Evolutionary conservation across 2,888 invertebrate species (phyloP), one percentile per base, ranked within the genome.

Genomic region (Scotopteryx bipunctaria): DNA sequence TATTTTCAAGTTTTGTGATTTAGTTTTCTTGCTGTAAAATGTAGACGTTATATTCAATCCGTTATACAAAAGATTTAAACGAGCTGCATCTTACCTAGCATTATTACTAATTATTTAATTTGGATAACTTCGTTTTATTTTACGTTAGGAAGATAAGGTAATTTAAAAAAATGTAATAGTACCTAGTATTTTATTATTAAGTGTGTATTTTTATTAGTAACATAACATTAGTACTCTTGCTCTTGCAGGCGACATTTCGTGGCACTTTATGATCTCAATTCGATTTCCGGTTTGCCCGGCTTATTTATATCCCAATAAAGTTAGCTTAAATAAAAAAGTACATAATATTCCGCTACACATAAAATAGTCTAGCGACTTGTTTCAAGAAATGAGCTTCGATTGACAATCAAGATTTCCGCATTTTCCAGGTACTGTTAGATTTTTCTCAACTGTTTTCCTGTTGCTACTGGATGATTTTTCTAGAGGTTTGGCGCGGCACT

Each of bases 401-500:
- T 48, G 44, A 37, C 32, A 36, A 46, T 43, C 32, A 23, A 33
- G 23, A 31, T 43, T 57, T 54, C 36, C 42, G 49, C 45, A 48
- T 49, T 49, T 37, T 43, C 36, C 37, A 46, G 43, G 13, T 44
- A 49, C 50, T 38, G 50, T 37, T 45, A 54, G 15, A 41, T 47
- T 59, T 59, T 56, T 56, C 56, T 43, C 37, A 55, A 37, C 35
- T 14, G 13, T 17, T 58, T 66, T 82, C 64, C 73, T 67, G 65
- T 69, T 79, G 64, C 64, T 84, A 79, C 78, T 61, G 59, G 73
- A 77, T 72, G 67, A 80, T 86, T 87, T 84, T 84, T 80, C 80
- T 75, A 76, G 73, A 73, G 76, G 76, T 78, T 70, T 73, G 72
- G 78, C 67, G 81, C 81, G 80, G 80, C 88, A 87, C 86, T 86